Evolutionary conservation across 2,797 vertebrate genomes (phyloP).

Genomic region (Trachops cirrhosus): DNA sequence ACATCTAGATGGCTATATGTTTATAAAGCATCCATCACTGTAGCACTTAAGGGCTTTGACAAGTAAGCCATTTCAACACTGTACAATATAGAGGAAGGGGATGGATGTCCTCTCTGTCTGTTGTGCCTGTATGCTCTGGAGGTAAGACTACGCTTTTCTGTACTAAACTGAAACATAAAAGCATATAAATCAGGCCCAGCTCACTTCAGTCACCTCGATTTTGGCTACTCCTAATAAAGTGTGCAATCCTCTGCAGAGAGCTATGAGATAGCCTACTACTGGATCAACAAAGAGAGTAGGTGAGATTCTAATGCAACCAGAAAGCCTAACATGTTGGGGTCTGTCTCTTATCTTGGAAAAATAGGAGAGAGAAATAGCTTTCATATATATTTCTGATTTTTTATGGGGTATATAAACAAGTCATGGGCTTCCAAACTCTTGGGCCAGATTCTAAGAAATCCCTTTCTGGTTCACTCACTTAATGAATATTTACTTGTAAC

Average conservation of each 20-base stretch:
- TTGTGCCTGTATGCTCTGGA: neutral
- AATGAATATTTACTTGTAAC: neutral
- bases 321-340: neutral
- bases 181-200: neutral
- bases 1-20: neutral
- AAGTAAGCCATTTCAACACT: neutral
- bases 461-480: neutral
- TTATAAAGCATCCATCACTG: slow-evolving; percentile 21
- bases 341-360: neutral
- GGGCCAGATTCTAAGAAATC: neutral
- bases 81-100: neutral
- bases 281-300: neutral
- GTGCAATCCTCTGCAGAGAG: neutral
- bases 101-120: neutral
- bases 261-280: neutral
- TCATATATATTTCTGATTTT: neutral
- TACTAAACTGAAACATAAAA: slow-evolving; percentile 17
- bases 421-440: neutral
- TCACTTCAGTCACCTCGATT: slow-evolving; percentile 19
- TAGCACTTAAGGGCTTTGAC: neutral
- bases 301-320: neutral
- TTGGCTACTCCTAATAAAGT: slow-evolving; percentile 35
- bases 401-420: neutral
- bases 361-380: neutral
- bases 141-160: neutral